Base-by-base conservation (phyloP, 2,797 vertebrate genomes). In the Pseudochaenichthys georgianus region DNA sequence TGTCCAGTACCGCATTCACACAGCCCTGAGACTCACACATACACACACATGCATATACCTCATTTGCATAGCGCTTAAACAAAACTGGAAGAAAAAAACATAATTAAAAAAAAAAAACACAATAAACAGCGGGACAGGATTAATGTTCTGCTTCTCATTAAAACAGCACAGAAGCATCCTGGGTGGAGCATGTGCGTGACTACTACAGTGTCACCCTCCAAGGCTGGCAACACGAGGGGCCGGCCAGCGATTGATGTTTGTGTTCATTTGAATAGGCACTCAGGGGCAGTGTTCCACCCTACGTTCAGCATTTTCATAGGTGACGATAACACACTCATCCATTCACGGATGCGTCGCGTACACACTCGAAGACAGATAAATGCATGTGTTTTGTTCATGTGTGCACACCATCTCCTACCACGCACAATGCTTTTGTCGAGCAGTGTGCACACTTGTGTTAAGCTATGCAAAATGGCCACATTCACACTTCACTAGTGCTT, bases 211-310 rank as follows among this genome's bases (percentile, higher is more conserved):
- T 89, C 85, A 82, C 90, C 84, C 84, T 85, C 78, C 78, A 85
- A 89, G 85, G 91, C 81, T 87, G 85, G 76, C 79, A 88, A 81
- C 80, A 84, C 4, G 52, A 87, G 88, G 82, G 86, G 87, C 86
- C 73, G 61, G 79, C 70, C 83, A 65, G 80, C 78, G 73, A 89
- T 89, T 90, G 88, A 88, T 93, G 89, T 92, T 92, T 90, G 88
- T 91, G 88, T 89, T 93, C 77, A 87, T 93, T 93, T 94, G 79
- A 93, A 93, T 85, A 89, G 89, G 84, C 84, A 89, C 91, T 95
- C 86, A 92, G 84, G 72, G 84, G 70, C 75, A 45, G 78, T 79
- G 86, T 81, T 77, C 62, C 78, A 84, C 77, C 87, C 77, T 68
- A 64, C n/a, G 55, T 82, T 87, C 81, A 61, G 57, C 73, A 64